Conservation (phyloP, 2,888 invertebrate species). For the Drosophila imparisetae region DNA sequence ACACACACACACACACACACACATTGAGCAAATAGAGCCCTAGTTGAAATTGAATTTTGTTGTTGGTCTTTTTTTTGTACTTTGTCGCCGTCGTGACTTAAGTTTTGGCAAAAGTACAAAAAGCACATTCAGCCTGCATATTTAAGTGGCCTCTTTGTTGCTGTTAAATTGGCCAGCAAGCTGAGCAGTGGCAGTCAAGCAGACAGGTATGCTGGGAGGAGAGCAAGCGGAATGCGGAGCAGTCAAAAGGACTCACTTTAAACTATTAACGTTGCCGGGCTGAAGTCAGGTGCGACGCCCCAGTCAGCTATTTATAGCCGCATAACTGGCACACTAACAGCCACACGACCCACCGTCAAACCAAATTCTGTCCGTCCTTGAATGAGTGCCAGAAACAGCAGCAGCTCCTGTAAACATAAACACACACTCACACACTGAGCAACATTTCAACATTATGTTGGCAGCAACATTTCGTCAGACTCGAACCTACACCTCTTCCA, state of each 20-base stretch:
- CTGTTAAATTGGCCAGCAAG: conserved; percentile 74
- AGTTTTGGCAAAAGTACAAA: conserved; percentile 55
- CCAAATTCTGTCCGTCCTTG: conserved; percentile 68
- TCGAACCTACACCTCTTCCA: background rate
- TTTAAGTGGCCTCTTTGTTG: conserved; percentile 73
- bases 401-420: conserved; percentile 39
- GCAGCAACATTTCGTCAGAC: conserved; percentile 29
- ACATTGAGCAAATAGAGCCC: conserved; percentile 37
- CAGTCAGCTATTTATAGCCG: conserved; percentile 68
- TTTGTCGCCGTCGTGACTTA: conserved; percentile 54
- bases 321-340: conserved; percentile 73
- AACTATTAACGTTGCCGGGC: conserved; percentile 63
- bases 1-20: conserved; percentile 2
- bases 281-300: conserved; percentile 10
- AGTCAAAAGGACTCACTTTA: conserved; percentile 69
- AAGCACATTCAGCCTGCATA: conserved; percentile 33
- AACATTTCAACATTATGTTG: conserved; percentile 30
- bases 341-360: background rate
- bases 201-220: background rate
- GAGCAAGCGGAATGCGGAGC: conserved; percentile 1
- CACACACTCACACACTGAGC: conserved; percentile 15
- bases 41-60: conserved; percentile 61
- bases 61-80: conserved; percentile 9
- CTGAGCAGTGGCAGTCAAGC: conserved; percentile 27
- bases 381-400: conserved; percentile 49